Percentiles rank a stretch among this genome's conserved stretches.
Evolutionary conservation across 2,797 vertebrate species (phyloP).

Genomic region (Spheniscus humboldti): DNA sequence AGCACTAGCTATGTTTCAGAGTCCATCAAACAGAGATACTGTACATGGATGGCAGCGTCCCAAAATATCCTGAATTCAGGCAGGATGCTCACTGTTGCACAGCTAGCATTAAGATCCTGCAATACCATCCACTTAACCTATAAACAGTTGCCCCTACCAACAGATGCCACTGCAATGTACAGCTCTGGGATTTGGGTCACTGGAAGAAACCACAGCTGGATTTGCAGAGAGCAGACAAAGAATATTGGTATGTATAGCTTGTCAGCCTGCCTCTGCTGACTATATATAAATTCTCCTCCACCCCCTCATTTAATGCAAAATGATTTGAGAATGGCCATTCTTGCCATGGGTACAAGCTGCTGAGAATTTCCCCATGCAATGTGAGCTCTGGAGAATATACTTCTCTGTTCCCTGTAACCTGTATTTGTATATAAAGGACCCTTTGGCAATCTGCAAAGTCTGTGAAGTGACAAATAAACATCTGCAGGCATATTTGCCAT

Average conservation of each 20-base stretch:
- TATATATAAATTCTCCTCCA: neutral
- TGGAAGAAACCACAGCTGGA: conserved; percentile 37
- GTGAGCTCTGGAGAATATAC: neutral
- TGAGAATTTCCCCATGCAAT: neutral
- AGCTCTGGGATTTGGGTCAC: conserved; percentile 37
- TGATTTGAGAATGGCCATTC: neutral
- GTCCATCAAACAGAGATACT: neutral
- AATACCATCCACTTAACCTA: neutral
- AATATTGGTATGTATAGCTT: neutral
- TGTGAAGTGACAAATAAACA: neutral
- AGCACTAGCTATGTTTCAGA: neutral
- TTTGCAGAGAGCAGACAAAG: neutral
- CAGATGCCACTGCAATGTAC: neutral
- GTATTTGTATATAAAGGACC: neutral
- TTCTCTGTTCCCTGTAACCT: neutral
- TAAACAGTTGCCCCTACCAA: neutral
- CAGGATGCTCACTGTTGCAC: neutral
- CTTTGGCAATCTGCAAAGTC: neutral
- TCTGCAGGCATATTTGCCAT: neutral
- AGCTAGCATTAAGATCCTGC: neutral
- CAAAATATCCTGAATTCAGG: neutral
- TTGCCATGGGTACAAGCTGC: neutral
- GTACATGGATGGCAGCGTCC: neutral
- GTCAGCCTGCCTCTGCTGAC: neutral
- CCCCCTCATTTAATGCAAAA: neutral